Conservation (phyloP, 2,113 vertebrate species). For the Camelus dromedarius region DNA sequence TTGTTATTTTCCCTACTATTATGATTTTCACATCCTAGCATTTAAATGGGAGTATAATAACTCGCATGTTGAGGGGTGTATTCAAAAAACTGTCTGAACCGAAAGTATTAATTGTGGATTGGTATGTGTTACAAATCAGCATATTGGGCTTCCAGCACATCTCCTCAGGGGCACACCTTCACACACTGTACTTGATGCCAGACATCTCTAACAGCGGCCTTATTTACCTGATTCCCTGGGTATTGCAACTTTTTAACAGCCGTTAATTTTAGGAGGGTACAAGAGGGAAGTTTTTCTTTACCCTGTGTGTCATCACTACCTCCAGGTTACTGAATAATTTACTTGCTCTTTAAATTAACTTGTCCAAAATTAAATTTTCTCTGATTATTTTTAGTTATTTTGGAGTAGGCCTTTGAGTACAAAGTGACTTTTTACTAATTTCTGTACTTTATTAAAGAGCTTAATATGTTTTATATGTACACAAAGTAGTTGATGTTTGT, state of each 20-base stretch:
- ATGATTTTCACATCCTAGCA: constrained; percentile 20
- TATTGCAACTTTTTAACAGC: constrained; percentile 40
- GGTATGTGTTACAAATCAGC: neutral
- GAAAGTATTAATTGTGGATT: constrained; percentile 24
- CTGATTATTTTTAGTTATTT: constrained; percentile 46
- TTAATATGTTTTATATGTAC: constrained; percentile 33
- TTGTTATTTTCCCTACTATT: neutral
- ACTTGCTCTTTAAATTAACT: constrained; percentile 30
- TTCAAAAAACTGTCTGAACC: constrained; percentile 26
- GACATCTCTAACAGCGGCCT: neutral
- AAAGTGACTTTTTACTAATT: constrained; percentile 47
- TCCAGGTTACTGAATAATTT: constrained; percentile 40
- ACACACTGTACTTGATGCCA: neutral
- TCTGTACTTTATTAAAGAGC: constrained; percentile 50
- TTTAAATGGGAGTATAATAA: constrained; percentile 41
- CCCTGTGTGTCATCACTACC: neutral
- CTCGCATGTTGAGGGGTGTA: neutral
- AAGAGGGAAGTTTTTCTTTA: constrained; percentile 10
- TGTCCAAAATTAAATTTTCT: constrained; percentile 20
- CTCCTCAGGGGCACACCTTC: neutral
- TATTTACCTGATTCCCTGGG: neutral
- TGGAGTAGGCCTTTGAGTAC: constrained; percentile 36
- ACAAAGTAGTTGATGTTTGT: constrained; percentile 27
- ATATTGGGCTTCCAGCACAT: neutral
- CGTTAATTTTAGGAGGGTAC: neutral